phyloP scores from a whole-genome alignment of 2,797 vertebrate genomes.

The Prunella strophiata region DNA sequence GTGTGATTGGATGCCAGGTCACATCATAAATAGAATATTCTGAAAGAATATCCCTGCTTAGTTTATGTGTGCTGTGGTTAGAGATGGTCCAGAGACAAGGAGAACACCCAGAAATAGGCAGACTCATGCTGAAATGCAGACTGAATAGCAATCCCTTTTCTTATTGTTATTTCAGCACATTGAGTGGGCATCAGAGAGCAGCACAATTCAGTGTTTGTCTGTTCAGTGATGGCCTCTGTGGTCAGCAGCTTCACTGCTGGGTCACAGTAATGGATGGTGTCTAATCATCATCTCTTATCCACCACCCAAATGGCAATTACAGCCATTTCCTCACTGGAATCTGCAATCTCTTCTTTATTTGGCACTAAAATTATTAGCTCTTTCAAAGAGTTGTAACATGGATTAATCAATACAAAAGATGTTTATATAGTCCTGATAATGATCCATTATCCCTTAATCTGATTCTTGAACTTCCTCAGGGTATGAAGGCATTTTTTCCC shows the following conservation, averaged over 20 bases:
- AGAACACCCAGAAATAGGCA: background rate
- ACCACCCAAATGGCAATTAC: conserved; percentile 30
- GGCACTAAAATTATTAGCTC: conserved; percentile 69
- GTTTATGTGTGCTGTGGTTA: background rate
- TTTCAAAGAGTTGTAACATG: conserved; percentile 56
- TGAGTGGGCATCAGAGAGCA: background rate
- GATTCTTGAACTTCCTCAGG: conserved; percentile 57
- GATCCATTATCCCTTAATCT: conserved; percentile 67
- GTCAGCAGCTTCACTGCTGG: background rate
- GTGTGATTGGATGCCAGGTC: fast-evolving
- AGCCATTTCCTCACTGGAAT: conserved; percentile 64
- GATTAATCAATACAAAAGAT: conserved; percentile 72
- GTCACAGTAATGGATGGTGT: background rate
- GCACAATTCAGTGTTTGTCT: background rate
- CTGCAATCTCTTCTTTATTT: conserved; percentile 60
- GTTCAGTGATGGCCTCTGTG: background rate
- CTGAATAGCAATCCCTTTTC: background rate
- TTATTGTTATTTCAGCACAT: background rate
- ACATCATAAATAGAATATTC: background rate
- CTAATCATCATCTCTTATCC: background rate
- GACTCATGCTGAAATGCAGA: background rate
- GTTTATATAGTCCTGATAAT: conserved; percentile 65
- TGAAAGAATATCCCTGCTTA: background rate
- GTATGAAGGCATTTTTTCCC: background rate
- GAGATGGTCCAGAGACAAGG: background rate